phyloP scores from a whole-genome alignment of 1,140 invertebrate genomes.

The Trichomalopsis sarcophagae region DNA sequence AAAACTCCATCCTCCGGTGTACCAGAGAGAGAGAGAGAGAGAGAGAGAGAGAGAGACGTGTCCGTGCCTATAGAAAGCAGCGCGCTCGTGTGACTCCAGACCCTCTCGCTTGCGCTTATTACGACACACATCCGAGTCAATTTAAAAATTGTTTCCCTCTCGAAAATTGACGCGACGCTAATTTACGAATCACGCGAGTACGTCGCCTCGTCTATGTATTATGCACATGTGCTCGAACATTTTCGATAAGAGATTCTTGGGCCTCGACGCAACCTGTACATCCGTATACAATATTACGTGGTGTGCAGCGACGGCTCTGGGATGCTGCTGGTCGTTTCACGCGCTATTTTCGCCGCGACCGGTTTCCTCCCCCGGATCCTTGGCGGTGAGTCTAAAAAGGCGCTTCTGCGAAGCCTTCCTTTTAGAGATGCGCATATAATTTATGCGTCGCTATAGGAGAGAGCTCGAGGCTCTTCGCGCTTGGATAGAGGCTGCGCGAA shows the following conservation, averaged over 20 bases:
- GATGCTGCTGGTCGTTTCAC: not conserved
- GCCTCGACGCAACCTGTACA: not conserved
- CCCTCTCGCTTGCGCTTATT: not conserved
- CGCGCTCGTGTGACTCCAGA: not conserved
- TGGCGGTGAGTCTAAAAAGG: not conserved
- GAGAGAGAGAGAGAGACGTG: not conserved
- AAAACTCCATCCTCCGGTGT: no score
- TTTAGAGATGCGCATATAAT: constrained; percentile 5
- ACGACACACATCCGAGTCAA: constrained; percentile 16
- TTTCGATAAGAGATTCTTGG: no score
- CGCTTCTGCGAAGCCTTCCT: constrained; percentile 3
- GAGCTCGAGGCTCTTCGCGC: not conserved
- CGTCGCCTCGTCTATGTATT: not conserved
- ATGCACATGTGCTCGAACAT: no score
- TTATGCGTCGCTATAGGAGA: not conserved
- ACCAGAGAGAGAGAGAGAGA: no score
- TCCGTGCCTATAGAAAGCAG: no score
- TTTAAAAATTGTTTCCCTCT: constrained; percentile 32
- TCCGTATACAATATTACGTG: not conserved
- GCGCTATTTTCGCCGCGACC: constrained; percentile 2
- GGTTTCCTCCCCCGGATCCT: constrained; percentile 16
- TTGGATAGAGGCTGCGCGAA: not conserved
- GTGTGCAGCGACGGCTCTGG: no score
- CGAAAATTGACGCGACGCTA: constrained; percentile 6
- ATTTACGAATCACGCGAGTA: not conserved